Evolutionary conservation across 1,140 invertebrate species (phyloP).

Genomic region (Heliothis virescens): DNA sequence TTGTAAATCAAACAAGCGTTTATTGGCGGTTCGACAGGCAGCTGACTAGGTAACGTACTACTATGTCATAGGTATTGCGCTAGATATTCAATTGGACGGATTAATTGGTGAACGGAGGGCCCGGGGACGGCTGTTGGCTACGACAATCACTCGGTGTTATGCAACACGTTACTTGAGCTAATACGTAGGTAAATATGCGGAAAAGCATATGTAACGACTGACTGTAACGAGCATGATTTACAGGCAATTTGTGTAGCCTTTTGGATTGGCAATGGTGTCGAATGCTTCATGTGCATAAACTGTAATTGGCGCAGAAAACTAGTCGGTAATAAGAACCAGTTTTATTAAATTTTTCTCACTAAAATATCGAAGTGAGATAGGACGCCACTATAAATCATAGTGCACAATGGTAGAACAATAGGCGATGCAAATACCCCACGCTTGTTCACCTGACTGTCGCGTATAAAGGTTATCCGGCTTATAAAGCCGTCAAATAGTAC

Average conservation of each 20-base stretch:
- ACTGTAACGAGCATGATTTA: constrained; percentile 12
- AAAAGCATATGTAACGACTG: constrained; percentile 20
- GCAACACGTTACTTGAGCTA: constrained; percentile 22
- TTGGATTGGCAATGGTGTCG: constrained; percentile 13
- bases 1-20: constrained; percentile 47
- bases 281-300: constrained; percentile 6
- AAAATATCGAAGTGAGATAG: neutral
- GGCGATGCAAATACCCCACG: neutral
- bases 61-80: constrained; percentile 52
- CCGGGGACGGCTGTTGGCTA: constrained; percentile 16
- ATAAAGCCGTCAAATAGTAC: constrained; percentile 31
- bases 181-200: constrained; percentile 36
- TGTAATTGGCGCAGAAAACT: neutral
- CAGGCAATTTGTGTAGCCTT: constrained; percentile 29
- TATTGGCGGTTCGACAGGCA: constrained; percentile 26
- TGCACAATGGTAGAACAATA: neutral
- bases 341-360: neutral
- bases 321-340: neutral
- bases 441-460: neutral
- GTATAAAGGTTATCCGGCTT: constrained; percentile 22
- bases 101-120: constrained; percentile 68
- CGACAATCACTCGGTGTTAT: constrained; percentile 39
- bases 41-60: constrained; percentile 49
- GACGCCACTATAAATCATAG: neutral
- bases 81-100: constrained; percentile 74